Evolutionary conservation across 37 sponge, comb jelly and placozoan genomes (phyloP).

Genomic region (Corticium candelabrum): DNA sequence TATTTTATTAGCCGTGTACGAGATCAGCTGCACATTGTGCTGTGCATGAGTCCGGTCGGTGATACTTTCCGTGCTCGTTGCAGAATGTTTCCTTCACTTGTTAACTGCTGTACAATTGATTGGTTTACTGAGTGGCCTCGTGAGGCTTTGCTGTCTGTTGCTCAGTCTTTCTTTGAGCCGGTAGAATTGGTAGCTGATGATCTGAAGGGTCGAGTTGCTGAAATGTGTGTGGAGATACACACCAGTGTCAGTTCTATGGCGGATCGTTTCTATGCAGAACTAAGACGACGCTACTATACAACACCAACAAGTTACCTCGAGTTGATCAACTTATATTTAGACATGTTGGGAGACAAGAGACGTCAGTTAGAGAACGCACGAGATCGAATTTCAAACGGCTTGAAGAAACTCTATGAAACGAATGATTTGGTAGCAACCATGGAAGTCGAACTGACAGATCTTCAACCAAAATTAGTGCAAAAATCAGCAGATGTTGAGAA

Average conservation of each 20-base stretch:
- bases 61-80: constrained; percentile 89
- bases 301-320: constrained; percentile 98
- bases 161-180: constrained; percentile 84
- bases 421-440: constrained; percentile 89
- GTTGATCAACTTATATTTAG: constrained; percentile 87
- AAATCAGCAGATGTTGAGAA: constrained; percentile 75
- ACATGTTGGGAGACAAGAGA: constrained; percentile 90
- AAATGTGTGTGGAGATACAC: constrained; percentile 95
- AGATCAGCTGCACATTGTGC: constrained; percentile 89
- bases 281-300: constrained; percentile 90
- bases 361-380: constrained; percentile 68
- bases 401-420: constrained; percentile 92
- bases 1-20: constrained; percentile 85
- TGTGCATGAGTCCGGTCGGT: constrained; percentile 99
- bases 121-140: constrained; percentile 99
- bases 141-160: constrained; percentile 94
- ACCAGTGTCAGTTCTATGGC: constrained; percentile 83
- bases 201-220: constrained; percentile 62
- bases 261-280: constrained; percentile 85
- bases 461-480: constrained; percentile 81
- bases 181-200: constrained; percentile 81
- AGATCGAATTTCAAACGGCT: constrained; percentile 86
- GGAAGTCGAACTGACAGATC: constrained; percentile 88
- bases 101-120: constrained; percentile 99
- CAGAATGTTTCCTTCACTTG: constrained; percentile 97